These are phyloP conservation scores for Drosophila varians DNA, from an alignment of 1,140 invertebrate species.

Conservation along the genomic window DNA sequence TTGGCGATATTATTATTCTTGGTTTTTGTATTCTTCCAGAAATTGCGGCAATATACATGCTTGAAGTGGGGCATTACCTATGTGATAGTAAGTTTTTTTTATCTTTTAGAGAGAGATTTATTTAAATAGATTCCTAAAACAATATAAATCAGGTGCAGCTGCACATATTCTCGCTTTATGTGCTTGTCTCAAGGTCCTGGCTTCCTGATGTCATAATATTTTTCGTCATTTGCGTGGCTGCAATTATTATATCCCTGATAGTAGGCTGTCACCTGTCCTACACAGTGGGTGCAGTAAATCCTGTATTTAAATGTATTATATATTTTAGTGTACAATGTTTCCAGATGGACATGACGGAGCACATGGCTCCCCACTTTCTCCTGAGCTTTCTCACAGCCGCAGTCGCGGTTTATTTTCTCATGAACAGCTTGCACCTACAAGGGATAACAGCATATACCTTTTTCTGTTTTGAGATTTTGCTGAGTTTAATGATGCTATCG, in stretches of 20 bases:
- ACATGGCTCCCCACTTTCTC: conserved; percentile 52
- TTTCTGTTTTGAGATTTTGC: conserved; percentile 4
- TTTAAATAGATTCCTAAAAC: no score
- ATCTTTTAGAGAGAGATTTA: no score
- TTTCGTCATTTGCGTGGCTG: neutral
- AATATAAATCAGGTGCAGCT: conserved; percentile 43
- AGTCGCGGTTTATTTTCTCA: conserved; percentile 35
- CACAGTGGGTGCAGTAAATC: conserved; percentile 18
- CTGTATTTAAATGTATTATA: neutral
- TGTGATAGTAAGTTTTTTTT: conserved; percentile 39
- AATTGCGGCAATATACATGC: neutral
- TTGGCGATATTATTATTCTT: neutral
- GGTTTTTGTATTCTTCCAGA: neutral
- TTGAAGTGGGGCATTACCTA: neutral
- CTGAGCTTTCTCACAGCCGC: conserved; percentile 39
- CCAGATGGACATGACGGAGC: conserved; percentile 57
- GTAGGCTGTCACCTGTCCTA: conserved; percentile 22
- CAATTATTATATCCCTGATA: neutral
- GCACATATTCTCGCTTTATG: conserved; percentile 24
- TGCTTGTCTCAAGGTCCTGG: conserved; percentile 7
- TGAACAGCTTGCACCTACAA: neutral
- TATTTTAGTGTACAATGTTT: neutral
- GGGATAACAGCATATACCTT: neutral
- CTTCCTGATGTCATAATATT: conserved; percentile 12
- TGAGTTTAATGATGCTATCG: conserved; percentile 23